Conservation (phyloP, 1,140 invertebrate species). For the Theocolax elegans region DNA sequence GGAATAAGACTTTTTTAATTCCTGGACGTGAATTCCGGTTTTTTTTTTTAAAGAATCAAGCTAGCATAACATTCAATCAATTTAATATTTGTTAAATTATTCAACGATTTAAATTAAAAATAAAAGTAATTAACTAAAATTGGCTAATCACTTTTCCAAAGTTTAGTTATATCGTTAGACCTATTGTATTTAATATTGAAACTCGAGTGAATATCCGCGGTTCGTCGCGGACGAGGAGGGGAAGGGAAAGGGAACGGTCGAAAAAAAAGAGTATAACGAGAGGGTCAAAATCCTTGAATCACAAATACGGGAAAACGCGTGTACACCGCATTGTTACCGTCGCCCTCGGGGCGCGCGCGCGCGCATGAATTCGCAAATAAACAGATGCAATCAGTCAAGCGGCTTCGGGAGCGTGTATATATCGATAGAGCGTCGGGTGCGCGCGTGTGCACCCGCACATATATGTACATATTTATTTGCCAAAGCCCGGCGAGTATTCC, state of each 20-base stretch:
- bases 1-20: too few species aligned
- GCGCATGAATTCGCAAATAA: slow-evolving; percentile 25
- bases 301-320: slow-evolving; percentile 16
- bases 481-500: not conserved
- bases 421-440: not conserved
- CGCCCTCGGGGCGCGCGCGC: not conserved
- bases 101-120: too few species aligned
- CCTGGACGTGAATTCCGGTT: too few species aligned
- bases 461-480: slow-evolving; percentile 25
- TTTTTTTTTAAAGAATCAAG: too few species aligned
- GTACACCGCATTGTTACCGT: slow-evolving; percentile 4
- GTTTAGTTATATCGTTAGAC: too few species aligned
- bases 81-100: too few species aligned
- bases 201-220: too few species aligned
- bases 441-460: not conserved
- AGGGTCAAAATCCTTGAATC: slow-evolving; percentile 29
- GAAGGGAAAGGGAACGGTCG: not conserved
- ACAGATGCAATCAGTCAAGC: slow-evolving; percentile 36
- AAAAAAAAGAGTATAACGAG: not conserved
- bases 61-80: too few species aligned
- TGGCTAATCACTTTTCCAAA: too few species aligned
- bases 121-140: too few species aligned
- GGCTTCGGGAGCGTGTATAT: not conserved
- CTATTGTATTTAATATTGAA: too few species aligned
- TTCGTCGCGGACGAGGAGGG: too few species aligned